phyloP scores from a whole-genome alignment of 2,888 invertebrate genomes.

The Rapana venosa region DNA sequence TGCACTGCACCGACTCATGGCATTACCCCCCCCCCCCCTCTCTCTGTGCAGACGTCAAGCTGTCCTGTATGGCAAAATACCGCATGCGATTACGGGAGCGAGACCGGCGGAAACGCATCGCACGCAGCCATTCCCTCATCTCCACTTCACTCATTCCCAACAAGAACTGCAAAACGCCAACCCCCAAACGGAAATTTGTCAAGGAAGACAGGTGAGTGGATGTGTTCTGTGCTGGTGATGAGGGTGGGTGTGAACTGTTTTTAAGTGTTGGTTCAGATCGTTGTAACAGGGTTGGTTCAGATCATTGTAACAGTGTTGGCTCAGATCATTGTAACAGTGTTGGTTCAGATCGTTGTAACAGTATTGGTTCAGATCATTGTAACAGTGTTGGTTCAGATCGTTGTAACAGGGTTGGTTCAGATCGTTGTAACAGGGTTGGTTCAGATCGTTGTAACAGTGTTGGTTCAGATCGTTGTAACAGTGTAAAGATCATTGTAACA shows the following conservation, averaged over 20 bases:
- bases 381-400: too few species aligned
- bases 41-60: constrained; percentile 84
- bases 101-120: constrained; percentile 91
- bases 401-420: too few species aligned
- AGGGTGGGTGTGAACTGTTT: not conserved
- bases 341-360: too few species aligned
- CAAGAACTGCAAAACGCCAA: constrained; percentile 70
- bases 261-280: too few species aligned
- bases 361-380: too few species aligned
- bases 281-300: too few species aligned
- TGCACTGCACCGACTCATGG: not conserved
- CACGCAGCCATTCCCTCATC: constrained; percentile 73
- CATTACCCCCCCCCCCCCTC: not conserved
- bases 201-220: constrained; percentile 88
- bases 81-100: constrained; percentile 83
- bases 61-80: constrained; percentile 95
- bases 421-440: too few species aligned
- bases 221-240: not conserved
- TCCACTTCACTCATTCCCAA: constrained; percentile 39
- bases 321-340: not conserved
- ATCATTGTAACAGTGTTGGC: too few species aligned
- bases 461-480: too few species aligned
- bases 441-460: too few species aligned
- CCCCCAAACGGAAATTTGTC: constrained; percentile 83
- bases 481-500: too few species aligned